Evolutionary conservation across 2,888 invertebrate species (phyloP).

Genomic region (Ceriagrion tenellum): DNA sequence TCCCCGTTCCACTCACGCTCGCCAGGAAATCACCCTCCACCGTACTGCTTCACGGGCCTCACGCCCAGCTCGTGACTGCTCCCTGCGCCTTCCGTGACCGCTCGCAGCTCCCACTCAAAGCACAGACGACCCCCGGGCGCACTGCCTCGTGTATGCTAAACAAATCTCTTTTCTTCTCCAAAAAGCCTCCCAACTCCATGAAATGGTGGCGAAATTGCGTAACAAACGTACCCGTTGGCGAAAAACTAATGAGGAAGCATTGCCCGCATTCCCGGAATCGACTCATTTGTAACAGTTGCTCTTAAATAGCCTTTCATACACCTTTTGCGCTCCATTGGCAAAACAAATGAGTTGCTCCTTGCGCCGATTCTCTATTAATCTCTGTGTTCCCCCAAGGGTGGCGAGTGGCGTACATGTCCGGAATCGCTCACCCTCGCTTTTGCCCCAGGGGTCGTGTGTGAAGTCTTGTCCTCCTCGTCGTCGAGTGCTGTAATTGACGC

Average conservation of each 20-base stretch:
- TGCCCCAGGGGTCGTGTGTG: background rate
- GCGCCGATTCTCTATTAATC: background rate
- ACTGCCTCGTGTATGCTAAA: background rate
- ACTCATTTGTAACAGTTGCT: background rate
- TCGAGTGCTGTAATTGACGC: background rate
- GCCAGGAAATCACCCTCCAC: background rate
- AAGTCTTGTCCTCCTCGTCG: background rate
- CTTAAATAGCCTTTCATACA: background rate
- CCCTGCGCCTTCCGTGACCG: background rate
- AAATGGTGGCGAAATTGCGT: background rate
- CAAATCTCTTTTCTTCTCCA: background rate
- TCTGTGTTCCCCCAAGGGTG: background rate
- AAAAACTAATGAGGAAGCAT: background rate
- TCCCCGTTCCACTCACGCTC: background rate
- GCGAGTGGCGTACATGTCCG: background rate
- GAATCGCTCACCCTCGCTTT: background rate
- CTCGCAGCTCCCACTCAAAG: background rate
- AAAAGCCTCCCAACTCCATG: background rate
- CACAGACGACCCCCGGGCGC: background rate
- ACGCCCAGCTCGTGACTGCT: background rate
- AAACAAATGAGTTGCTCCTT: background rate
- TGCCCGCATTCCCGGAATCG: background rate
- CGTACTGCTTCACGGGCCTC: background rate
- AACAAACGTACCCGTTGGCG: background rate
- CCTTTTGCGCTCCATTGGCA: background rate